Conservation (phyloP, 2,797 vertebrate species). For the Pangasius krempfi region DNA sequence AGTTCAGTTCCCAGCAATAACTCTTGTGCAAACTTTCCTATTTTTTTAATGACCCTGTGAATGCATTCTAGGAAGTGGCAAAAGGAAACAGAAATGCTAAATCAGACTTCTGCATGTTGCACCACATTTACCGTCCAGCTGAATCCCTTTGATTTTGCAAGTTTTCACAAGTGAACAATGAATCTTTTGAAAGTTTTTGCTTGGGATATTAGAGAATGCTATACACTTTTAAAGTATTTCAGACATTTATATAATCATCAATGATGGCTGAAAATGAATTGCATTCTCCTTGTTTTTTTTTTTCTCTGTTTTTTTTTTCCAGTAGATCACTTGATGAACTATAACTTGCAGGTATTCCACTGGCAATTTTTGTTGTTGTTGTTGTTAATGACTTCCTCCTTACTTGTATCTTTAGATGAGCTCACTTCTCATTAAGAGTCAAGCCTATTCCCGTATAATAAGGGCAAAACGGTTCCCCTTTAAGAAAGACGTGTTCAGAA, state of each 20-base stretch:
- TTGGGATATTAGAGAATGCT: background rate
- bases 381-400: background rate
- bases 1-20: constrained; percentile 1
- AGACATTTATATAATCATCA: background rate
- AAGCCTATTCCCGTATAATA: background rate
- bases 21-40: background rate
- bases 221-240: background rate
- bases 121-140: background rate
- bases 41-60: background rate
- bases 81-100: constrained; percentile 9
- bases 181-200: background rate
- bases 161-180: background rate
- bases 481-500: constrained; percentile 54
- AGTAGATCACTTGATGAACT: background rate
- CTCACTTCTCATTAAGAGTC: constrained; percentile 19
- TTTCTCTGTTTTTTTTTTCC: background rate
- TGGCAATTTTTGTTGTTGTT: background rate
- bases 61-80: background rate
- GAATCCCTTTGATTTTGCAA: background rate
- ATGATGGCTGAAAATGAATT: background rate
- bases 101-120: background rate
- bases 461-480: constrained; percentile 52
- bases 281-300: background rate
- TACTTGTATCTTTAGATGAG: background rate
- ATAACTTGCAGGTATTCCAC: background rate